Conservation (phyloP, 37 sponge, comb jelly and placozoan species). For the Cliona cf. orientalis region DNA sequence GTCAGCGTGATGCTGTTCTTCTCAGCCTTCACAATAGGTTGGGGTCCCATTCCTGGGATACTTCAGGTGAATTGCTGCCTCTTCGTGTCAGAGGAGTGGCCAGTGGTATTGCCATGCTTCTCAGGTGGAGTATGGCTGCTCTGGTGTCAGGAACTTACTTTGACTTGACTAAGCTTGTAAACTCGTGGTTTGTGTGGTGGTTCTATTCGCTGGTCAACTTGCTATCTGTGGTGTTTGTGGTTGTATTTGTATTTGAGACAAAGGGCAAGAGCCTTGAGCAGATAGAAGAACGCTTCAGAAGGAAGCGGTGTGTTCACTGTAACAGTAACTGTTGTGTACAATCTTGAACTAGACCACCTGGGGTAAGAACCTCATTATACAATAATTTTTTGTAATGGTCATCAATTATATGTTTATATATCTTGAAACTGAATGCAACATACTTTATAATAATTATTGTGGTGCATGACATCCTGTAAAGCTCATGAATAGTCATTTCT, state of each 20-base stretch:
- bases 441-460: too few species aligned
- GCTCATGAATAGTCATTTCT: too few species aligned
- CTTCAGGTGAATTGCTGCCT: slow-evolving; percentile 67
- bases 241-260: slow-evolving; percentile 48
- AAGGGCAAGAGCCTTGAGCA: slow-evolving; percentile 43
- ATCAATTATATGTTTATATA: too few species aligned
- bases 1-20: slow-evolving; percentile 34
- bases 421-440: too few species aligned
- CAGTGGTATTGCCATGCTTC: slow-evolving; percentile 42
- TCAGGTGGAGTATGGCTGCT: slow-evolving; percentile 53
- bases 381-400: too few species aligned
- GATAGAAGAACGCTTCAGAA: slow-evolving; percentile 26
- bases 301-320: too few species aligned
- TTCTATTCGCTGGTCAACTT: slow-evolving; percentile 23
- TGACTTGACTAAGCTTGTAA: slow-evolving; percentile 6
- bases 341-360: too few species aligned
- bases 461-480: too few species aligned
- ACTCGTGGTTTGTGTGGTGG: slow-evolving; percentile 33
- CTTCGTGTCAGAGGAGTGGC: slow-evolving; percentile 32
- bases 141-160: slow-evolving; percentile 29
- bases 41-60: slow-evolving; percentile 72
- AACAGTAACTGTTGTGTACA: too few species aligned
- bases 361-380: too few species aligned
- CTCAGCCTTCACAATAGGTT: slow-evolving; percentile 55
- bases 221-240: slow-evolving; percentile 17